Conservation (phyloP, 2,888 invertebrate species). For the Brachyopa scutellaris region DNA sequence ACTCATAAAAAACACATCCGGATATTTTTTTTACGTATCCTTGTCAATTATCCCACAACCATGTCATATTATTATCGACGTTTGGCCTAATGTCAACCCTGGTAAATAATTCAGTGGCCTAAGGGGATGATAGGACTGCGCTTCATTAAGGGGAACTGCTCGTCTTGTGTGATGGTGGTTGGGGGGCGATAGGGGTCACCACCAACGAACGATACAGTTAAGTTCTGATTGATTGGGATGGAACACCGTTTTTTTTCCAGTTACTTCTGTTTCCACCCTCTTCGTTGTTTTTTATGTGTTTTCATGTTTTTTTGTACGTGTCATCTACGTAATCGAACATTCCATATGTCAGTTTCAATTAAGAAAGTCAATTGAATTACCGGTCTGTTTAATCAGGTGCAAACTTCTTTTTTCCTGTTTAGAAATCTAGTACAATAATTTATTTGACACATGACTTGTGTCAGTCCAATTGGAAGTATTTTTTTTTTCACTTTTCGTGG, state of each 20-base stretch:
- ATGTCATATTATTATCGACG: constrained; percentile 68
- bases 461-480: constrained; percentile 52
- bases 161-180: constrained; percentile 10
- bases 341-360: constrained; percentile 68
- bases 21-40: constrained; percentile 38
- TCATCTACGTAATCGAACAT: constrained; percentile 44
- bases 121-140: constrained; percentile 69
- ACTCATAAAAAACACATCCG: constrained; percentile 56
- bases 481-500: constrained; percentile 41
- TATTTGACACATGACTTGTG: neutral
- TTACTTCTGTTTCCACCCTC: constrained; percentile 21
- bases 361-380: constrained; percentile 61
- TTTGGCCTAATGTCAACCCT: constrained; percentile 64
- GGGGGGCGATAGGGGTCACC: constrained; percentile 67
- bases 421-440: constrained; percentile 37
- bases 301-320: neutral
- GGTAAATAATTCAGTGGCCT: constrained; percentile 70
- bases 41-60: constrained; percentile 72
- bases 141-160: constrained; percentile 57
- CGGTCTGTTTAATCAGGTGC: constrained; percentile 63
- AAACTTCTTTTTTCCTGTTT: too few relatives aligned
- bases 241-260: neutral
- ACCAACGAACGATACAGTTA: constrained; percentile 27
- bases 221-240: constrained; percentile 67
- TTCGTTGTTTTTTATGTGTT: constrained; percentile 9